phyloP scores from a whole-genome alignment of 1,140 invertebrate genomes.

The Proales similis region DNA sequence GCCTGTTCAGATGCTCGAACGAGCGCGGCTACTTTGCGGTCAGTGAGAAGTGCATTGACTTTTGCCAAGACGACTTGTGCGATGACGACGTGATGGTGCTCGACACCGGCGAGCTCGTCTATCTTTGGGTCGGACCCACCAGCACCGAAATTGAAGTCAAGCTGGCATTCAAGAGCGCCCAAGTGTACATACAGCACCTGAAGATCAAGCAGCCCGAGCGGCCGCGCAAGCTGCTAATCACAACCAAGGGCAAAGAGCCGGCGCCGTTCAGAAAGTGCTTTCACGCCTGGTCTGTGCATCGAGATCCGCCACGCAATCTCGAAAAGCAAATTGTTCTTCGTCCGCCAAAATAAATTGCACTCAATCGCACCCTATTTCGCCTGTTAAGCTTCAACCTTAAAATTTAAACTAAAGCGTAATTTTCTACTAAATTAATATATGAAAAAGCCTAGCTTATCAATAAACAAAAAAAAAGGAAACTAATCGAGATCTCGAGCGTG shows the following conservation, averaged over 20 bases:
- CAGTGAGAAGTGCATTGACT: conserved; percentile 98
- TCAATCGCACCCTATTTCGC: no score
- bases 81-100: conserved; percentile 99
- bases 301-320: conserved; percentile 40
- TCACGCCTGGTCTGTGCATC: conserved; percentile 78
- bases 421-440: no score
- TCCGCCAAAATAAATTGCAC: no score
- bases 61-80: conserved; percentile 98
- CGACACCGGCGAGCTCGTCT: conserved; percentile 94
- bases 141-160: conserved; percentile 98
- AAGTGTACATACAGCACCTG: conserved; percentile 96
- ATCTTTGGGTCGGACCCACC: conserved; percentile 89
- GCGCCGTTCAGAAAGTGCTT: conserved; percentile 79
- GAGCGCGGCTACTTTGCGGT: conserved; percentile 98
- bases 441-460: no score
- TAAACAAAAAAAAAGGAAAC: no score
- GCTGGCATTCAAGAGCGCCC: conserved; percentile 92
- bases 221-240: conserved; percentile 60
- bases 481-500: no score
- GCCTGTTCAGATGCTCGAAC: conserved; percentile 95
- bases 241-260: conserved; percentile 24
- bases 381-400: no score
- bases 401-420: no score
- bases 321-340: conserved; percentile 36
- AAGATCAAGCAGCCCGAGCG: conserved; percentile 84